A percentile compares a stretch with the other conserved stretches of the same genome.
Evolutionary conservation across 2,113 vertebrate species (phyloP).

Genomic region (Lanius collurio): DNA sequence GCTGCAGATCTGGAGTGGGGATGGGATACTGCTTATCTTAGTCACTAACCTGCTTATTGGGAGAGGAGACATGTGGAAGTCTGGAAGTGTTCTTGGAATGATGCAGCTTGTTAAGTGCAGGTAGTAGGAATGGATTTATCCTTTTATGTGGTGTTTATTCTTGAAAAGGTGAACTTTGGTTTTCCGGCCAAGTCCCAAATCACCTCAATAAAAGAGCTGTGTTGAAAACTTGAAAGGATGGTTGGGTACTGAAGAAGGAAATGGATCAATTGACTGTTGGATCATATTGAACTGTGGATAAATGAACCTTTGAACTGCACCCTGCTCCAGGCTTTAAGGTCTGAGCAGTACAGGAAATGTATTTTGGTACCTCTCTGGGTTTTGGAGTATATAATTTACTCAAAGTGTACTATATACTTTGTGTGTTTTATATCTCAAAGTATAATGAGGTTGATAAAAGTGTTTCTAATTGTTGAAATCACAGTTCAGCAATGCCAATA

Average conservation of each 20-base stretch:
- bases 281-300: not conserved
- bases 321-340: not conserved
- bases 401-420: not conserved
- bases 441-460: not conserved
- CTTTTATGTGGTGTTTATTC: not conserved
- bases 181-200: not conserved
- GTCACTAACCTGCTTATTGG: not conserved
- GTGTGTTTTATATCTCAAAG: not conserved
- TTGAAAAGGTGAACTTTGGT: not conserved
- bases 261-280: not conserved
- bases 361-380: not conserved
- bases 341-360: not conserved
- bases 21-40: not conserved
- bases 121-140: not conserved
- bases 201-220: not conserved
- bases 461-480: not conserved
- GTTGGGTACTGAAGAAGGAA: not conserved
- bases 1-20: not conserved
- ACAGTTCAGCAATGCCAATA: not conserved
- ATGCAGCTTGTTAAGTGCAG: not conserved
- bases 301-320: not conserved
- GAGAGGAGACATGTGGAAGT: not conserved
- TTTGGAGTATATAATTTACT: not conserved
- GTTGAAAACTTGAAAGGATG: not conserved
- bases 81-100: not conserved